Base-by-base conservation (phyloP, 2,888 invertebrate genomes). In the Gisinianus flammeolus region DNA sequence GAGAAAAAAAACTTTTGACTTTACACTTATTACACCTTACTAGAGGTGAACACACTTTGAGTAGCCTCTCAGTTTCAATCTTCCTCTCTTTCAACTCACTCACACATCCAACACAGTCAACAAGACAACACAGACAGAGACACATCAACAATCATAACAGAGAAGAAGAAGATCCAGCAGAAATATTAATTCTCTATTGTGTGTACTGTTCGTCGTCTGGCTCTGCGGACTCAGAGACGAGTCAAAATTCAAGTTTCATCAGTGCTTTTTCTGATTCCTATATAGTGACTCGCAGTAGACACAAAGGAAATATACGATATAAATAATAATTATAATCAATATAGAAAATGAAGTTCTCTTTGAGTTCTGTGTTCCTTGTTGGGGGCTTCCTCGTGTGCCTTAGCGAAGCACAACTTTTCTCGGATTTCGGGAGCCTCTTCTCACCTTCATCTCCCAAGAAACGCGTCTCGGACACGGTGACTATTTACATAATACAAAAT, bases 391-490 rank as follows among this genome's bases (percentile, higher is more conserved):
- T 77, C n/a, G 19, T 70, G 16, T 5, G 31, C n/a, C 22, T 26
- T 31, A 78, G 82, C 74, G 78, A 82, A 44, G 76, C 80, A 31
- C 82, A 83, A 67, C 62, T 84, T 35, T 80, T 83, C 74, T 79
- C 81, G 52, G 81, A 83, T 79, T 83, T 83, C 79, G 82, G 83
- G 33, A 81, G 76, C 71, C 54, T 76, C 58, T 84, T 84, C 72
- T 76, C 73, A 16, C 10, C 73, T 22, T 4, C 80, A 30, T 70
- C 79, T 10, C 72, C 81, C 16, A 83, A 82, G 73, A 84, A 84
- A 73, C 62, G 83, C 67, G 79, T 84, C 58, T 81, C 83, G 67
- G 84, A 84, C 68, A 83, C 84, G 77, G 83, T 83, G 58, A 58
- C n/a, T 58, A 58, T 19, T n/a, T n/a, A n/a, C n/a, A n/a, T n/a